Percentiles rank a stretch among this genome's conserved stretches.
These are phyloP conservation scores for Enteromius treurensis DNA, from an alignment of 2,797 vertebrate genomes.

Conservation along the genomic window DNA sequence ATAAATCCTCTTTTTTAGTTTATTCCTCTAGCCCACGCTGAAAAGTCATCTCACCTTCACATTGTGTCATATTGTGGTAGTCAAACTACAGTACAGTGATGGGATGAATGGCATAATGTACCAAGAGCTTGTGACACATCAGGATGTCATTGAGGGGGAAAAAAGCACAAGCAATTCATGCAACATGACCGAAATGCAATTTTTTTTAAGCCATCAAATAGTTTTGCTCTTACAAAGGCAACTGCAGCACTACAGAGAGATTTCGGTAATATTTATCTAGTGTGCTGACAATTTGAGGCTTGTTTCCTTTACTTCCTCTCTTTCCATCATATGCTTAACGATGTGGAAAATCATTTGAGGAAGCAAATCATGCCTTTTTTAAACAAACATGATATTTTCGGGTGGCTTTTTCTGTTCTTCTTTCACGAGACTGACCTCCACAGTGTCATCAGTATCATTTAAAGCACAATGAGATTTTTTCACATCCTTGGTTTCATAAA, in stretches of 20 bases:
- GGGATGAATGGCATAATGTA: not conserved
- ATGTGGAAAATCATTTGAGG: not conserved
- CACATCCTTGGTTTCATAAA: constrained; percentile 9
- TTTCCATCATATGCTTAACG: not conserved
- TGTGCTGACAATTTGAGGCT: not conserved
- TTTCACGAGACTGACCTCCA: not conserved
- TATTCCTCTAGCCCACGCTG: constrained; percentile 26
- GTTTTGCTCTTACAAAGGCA: not conserved
- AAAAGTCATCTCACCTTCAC: constrained; percentile 11
- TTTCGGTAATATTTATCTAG: no score
- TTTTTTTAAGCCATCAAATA: not conserved
- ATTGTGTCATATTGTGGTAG: not conserved
- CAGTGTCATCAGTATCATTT: not conserved
- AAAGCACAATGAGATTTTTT: not conserved
- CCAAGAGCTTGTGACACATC: not conserved
- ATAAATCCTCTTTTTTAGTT: constrained; percentile 34
- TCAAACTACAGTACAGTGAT: not conserved
- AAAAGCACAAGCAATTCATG: not conserved
- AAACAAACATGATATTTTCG: constrained; percentile 6
- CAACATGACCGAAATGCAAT: not conserved
- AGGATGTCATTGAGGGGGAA: not conserved
- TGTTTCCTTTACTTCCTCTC: constrained; percentile 3
- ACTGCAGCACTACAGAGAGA: not conserved
- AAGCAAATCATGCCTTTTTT: constrained; percentile 2
- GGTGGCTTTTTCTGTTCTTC: constrained; percentile 11